Percentiles rank a stretch among this genome's conserved stretches.
Conservation (phyloP, 1,140 invertebrate species). For the Drosophila navojoa region DNA sequence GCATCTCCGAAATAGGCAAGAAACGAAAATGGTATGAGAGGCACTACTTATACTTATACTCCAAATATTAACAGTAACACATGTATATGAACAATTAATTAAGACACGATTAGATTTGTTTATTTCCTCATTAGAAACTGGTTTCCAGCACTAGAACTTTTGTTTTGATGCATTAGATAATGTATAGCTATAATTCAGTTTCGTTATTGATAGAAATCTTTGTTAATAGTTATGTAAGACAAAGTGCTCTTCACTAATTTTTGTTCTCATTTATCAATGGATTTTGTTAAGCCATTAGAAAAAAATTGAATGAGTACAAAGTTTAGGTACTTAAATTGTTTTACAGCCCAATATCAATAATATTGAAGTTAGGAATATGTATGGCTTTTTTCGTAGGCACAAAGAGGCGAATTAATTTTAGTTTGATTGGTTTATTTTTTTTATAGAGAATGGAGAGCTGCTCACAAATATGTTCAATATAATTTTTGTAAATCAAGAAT, state of each 20-base stretch:
- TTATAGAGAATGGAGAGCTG: too few relatives aligned
- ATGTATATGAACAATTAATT: neutral
- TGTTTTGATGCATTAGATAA: neutral
- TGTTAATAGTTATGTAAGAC: too few relatives aligned
- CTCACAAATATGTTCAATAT: too few relatives aligned
- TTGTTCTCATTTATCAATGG: neutral
- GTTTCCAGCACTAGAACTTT: neutral
- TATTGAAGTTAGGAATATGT: neutral
- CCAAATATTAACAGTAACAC: neutral
- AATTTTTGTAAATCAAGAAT: too few relatives aligned
- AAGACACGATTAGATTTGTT: neutral
- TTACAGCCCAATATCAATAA: neutral
- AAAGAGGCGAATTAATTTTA: too few relatives aligned
- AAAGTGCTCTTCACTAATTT: neutral
- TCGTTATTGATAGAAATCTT: too few relatives aligned
- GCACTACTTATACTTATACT: too few relatives aligned
- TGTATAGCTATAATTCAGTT: neutral
- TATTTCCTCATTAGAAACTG: neutral
- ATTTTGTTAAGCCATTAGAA: neutral
- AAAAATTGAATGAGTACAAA: neutral
- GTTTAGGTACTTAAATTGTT: neutral
- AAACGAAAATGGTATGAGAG: too few relatives aligned
- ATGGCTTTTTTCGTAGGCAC: too few relatives aligned
- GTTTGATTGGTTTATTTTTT: too few relatives aligned
- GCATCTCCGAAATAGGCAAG: too few relatives aligned